Base-by-base conservation (phyloP, 2,113 vertebrate genomes). In the Nothocercus julius region DNA sequence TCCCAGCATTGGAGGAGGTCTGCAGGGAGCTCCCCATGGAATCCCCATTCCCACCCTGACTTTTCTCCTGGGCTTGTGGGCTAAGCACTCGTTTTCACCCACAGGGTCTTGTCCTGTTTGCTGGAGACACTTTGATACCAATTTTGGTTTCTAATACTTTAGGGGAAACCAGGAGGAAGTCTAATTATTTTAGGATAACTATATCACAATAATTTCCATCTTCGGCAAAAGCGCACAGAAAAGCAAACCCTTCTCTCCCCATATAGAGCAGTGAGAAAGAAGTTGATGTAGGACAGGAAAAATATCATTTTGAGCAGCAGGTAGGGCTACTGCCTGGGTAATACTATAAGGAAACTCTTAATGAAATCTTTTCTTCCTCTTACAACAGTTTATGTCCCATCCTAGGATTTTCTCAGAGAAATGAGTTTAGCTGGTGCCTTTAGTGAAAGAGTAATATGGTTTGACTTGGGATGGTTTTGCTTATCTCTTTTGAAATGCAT, bases 1-100 rank as follows among this genome's bases (percentile, higher is more conserved):
- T 88, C 73, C 59, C 34, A 30, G 40, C n/a, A 30, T 21, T 74
- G n/a, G 66, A 82, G 84, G 59, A 28, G 44, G 40, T 76, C 58
- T 82, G 7, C 40, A 82, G 66, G 59, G 88, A 89, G n/a, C 34
- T 78, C 1, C 0, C n/a, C 16, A 38, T 1, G 0, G 64, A 81
- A 16, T 11, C 64, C 24, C 62, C 49, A 49, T 49, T 13, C 30
- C 40, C 17, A 54, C 5, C 8, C 12, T 44, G 0, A 2, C 4
- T 61, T 51, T 54, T 86, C 67, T 64, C 3, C 32, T 44, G 15
- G 51, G 8, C 27, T 69, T 74, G 28, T 16, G 16, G n/a, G 53
- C 30, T 44, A 76, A 53, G 22, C 12, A 25, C 1, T 5, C 21
- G 9, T 72, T 86, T 92, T 66, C 47, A 67, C 13, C 21, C 28